Evolutionary conservation across 2,888 invertebrate genomes (phyloP).

Genomic region (Achlya flavicornis): DNA sequence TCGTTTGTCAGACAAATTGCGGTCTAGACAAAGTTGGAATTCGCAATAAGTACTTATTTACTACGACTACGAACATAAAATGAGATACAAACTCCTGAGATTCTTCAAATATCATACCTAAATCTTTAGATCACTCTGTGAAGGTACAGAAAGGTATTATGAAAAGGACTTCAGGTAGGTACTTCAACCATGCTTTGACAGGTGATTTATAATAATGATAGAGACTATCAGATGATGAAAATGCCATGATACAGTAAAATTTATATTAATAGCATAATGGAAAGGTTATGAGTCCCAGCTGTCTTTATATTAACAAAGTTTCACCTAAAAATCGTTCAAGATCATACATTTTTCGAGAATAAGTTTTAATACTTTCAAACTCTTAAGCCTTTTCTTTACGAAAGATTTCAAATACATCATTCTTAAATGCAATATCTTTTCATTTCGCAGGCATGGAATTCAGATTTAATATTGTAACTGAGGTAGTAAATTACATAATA

Average conservation of each 20-base stretch:
- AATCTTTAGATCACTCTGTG: not conserved
- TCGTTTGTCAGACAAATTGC: slow-evolving; percentile 19
- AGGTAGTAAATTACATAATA: not conserved
- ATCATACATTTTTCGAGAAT: slow-evolving; percentile 2
- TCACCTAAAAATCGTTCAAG: not conserved
- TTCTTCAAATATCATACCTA: not conserved
- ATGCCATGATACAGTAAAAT: no score
- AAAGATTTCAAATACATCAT: slow-evolving; percentile 1
- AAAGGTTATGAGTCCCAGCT: no score
- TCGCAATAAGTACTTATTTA: slow-evolving; percentile 21
- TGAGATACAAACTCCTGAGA: slow-evolving; percentile 11
- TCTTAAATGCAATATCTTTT: not conserved
- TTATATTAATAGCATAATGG: no score
- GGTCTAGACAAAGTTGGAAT: slow-evolving; percentile 28
- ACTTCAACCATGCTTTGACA: not conserved
- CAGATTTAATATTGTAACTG: not conserved
- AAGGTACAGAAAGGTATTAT: not conserved
- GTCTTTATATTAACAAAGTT: slow-evolving; percentile 8
- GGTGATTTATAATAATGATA: not conserved
- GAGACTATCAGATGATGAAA: no score
- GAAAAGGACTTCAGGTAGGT: not conserved
- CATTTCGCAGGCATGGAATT: not conserved
- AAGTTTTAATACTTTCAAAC: slow-evolving; percentile 6
- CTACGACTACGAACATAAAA: slow-evolving; percentile 12
- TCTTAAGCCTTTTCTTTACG: slow-evolving; percentile 1